phyloP scores from a whole-genome alignment of 1,140 invertebrate genomes.

The Drosophila funebris region DNA sequence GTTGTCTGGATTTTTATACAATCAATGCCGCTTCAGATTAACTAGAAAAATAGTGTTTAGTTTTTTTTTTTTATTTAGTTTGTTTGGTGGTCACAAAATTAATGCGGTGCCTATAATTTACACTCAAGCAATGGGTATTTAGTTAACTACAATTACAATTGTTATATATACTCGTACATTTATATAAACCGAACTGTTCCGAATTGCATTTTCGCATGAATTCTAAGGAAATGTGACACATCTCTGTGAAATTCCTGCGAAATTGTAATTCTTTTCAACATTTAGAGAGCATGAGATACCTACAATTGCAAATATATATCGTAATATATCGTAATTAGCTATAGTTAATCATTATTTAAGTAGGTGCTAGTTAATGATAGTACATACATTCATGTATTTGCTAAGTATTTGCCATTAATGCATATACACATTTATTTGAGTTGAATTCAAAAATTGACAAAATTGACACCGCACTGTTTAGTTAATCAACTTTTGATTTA shows the following conservation, averaged over 20 bases:
- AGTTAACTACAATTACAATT: conserved; percentile 26
- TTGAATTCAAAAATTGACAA: conserved; percentile 74
- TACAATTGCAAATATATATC: conserved; percentile 6
- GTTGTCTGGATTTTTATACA: conserved; percentile 58
- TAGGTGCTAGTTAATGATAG: conserved; percentile 42
- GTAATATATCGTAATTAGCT: conserved; percentile 10
- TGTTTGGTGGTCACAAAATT: conserved; percentile 24
- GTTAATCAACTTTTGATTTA: conserved; percentile 18
- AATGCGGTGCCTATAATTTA: conserved; percentile 42
- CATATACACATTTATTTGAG: conserved; percentile 47
- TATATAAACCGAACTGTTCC: not conserved
- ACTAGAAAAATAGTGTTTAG: conserved; percentile 60
- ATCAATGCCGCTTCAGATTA: conserved; percentile 44
- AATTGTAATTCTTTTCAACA: conserved; percentile 60
- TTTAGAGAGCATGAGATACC: conserved; percentile 50
- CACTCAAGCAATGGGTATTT: conserved; percentile 48
- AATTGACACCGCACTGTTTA: conserved; percentile 27
- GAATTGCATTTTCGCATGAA: not conserved
- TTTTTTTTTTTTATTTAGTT: conserved; percentile 2
- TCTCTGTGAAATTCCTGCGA: conserved; percentile 34
- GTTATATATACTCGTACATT: conserved; percentile 24
- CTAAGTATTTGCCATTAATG: conserved; percentile 32
- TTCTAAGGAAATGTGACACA: not conserved
- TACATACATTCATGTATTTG: conserved; percentile 38
- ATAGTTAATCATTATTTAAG: conserved; percentile 1